Conservation (phyloP, 2,113 vertebrate genomes). For the Gymnocephalus cernua region DNA sequence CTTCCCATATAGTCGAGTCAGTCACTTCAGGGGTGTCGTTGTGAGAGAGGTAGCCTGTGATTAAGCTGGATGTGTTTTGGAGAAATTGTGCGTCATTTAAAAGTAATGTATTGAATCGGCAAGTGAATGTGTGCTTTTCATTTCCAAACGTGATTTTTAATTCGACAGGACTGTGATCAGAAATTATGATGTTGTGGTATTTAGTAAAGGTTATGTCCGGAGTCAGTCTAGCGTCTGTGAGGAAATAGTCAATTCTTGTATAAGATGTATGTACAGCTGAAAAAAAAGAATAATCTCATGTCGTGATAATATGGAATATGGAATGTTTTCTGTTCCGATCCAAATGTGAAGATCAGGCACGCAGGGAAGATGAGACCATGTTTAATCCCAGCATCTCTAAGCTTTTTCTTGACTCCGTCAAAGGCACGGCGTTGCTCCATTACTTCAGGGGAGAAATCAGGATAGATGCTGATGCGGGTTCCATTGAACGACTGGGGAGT, state of each 20-base stretch:
- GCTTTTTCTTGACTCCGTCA: neutral
- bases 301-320: no score
- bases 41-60: no score
- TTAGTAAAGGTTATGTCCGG: neutral
- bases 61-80: no score
- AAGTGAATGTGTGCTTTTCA: no score
- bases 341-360: neutral
- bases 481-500: neutral
- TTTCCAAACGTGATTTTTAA: neutral
- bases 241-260: neutral
- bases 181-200: no score
- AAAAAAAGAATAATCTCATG: slow-evolving; percentile 3
- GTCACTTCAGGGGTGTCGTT: no score
- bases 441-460: neutral
- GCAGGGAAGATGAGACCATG: neutral
- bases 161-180: neutral
- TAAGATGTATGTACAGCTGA: neutral
- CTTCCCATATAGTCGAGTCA: no score
- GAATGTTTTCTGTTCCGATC: neutral
- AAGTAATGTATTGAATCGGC: no score
- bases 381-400: neutral
- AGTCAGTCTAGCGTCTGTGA: neutral
- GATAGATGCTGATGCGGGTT: no score
- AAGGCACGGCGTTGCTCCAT: neutral
- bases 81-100: no score